Evolutionary conservation across 2,888 invertebrate genomes (phyloP), one percentile per base, ranked within the genome.

Genomic region (Drosophila pseudotalamancana): DNA sequence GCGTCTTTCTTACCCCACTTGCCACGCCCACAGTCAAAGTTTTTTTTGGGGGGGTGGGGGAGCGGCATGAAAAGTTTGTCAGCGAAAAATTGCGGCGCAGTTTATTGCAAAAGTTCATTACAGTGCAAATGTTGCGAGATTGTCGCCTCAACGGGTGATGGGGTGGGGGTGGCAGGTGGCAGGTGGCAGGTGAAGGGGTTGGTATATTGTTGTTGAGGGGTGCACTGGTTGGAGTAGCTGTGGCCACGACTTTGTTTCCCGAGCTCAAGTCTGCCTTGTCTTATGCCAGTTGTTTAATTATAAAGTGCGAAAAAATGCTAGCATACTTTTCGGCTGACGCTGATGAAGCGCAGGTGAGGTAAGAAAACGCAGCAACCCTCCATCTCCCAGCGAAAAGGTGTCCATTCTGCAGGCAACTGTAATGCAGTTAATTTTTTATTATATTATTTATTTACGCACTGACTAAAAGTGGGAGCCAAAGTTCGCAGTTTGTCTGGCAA

Each of bases 291-390:
- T 83, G 82, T 83, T 83, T 83, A 83, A 86, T 83, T 83, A 83
- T 86, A 86, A 86, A 83, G 87, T 83, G 84, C 87, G 87, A 86
- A 83, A n/a, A 83, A 83, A 83, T 83, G 82, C 61, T 83, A 83
- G 82, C 82, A 83, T 83, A 86, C 82, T 83, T 83, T 83, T 80
- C 40, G 87, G 75, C 71, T 80, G 82, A 76, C 81, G 73, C 83
- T 85, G 85, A 78, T 78, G 85, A 75, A 85, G 69, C 85, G 82
- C 84, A 78, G 83, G 83, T 86, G 83, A 82, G 65, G 85, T 78
- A 59, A 6, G 23, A 29, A 8, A 18, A 19, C 2, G 14, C 16
- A n/a, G 37, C 14, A 14, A 14, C 11, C 21, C 14, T 4, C 37
- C 14, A 14, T 14, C 12, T 23, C 9, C 4, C 34, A 21, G 18